phyloP scores from a whole-genome alignment of 2,888 invertebrate genomes.

The Lobophora halterata region DNA sequence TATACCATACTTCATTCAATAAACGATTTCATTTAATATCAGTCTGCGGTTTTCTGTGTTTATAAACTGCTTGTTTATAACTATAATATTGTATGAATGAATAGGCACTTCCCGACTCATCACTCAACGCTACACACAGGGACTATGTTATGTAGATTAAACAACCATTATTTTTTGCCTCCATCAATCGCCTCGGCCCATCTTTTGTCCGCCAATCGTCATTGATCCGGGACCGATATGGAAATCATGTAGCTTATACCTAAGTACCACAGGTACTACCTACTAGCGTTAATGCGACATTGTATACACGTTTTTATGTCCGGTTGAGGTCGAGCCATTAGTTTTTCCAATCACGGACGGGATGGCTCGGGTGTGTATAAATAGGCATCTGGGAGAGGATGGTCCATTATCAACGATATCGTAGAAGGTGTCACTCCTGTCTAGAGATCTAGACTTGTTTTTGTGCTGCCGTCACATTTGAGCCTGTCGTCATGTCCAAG shows the following conservation, averaged over 20 bases:
- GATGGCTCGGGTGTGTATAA: constrained; percentile 55
- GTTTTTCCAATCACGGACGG: constrained; percentile 69
- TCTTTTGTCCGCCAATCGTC: constrained; percentile 40
- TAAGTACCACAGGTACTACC: constrained; percentile 17
- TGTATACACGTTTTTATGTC: constrained; percentile 49
- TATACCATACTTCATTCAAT: no score
- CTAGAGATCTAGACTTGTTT: constrained; percentile 58
- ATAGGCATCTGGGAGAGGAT: constrained; percentile 31
- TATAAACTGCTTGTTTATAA: background rate
- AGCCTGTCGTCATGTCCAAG: constrained; percentile 56
- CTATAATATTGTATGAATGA: background rate
- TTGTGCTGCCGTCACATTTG: constrained; percentile 38
- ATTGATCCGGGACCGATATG: constrained; percentile 67
- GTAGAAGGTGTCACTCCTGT: constrained; percentile 52
- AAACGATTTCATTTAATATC: no score
- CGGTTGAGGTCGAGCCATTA: constrained; percentile 57
- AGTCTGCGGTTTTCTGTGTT: no score
- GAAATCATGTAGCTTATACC: constrained; percentile 45
- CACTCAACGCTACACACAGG: constrained; percentile 12
- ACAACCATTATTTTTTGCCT: constrained; percentile 40
- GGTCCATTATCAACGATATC: constrained; percentile 33
- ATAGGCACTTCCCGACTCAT: constrained; percentile 9
- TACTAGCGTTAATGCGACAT: constrained; percentile 70
- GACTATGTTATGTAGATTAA: no score
- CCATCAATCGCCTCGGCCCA: constrained; percentile 42